These are phyloP conservation scores for Eptesicus fuscus DNA, from an alignment of 2,113 vertebrate species.

Conservation along the genomic window DNA sequence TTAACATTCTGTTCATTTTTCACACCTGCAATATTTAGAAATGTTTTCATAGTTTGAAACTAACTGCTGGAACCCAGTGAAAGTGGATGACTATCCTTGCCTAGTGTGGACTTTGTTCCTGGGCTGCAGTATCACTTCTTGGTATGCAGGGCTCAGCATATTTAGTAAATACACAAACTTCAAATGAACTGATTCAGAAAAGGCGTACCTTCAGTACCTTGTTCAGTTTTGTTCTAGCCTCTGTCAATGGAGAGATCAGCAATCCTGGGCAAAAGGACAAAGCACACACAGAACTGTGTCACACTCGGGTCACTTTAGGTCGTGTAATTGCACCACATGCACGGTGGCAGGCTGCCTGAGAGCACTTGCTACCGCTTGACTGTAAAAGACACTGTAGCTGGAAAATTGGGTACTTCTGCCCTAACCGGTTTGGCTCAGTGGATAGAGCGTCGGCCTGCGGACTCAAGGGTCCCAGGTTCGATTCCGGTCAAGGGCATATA, in stretches of 20 bases:
- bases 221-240: neutral
- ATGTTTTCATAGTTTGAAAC: neutral
- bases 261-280: neutral
- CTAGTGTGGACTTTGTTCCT: neutral
- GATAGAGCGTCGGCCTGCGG: too few species aligned
- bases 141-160: neutral
- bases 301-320: neutral
- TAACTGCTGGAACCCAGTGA: neutral
- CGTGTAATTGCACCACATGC: neutral
- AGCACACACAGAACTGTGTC: neutral
- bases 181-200: neutral
- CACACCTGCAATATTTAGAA: neutral
- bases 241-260: neutral
- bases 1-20: conserved; percentile 18
- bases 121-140: neutral
- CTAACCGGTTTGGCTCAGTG: too few species aligned
- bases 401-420: neutral
- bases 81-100: neutral
- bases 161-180: neutral
- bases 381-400: neutral
- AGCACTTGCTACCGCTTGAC: neutral
- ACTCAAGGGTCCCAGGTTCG: too few species aligned
- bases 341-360: neutral
- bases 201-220: neutral
- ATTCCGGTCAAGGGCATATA: too few species aligned